Evolutionary conservation across 2,797 vertebrate species (phyloP).

Genomic region (Numenius phaeopus): DNA sequence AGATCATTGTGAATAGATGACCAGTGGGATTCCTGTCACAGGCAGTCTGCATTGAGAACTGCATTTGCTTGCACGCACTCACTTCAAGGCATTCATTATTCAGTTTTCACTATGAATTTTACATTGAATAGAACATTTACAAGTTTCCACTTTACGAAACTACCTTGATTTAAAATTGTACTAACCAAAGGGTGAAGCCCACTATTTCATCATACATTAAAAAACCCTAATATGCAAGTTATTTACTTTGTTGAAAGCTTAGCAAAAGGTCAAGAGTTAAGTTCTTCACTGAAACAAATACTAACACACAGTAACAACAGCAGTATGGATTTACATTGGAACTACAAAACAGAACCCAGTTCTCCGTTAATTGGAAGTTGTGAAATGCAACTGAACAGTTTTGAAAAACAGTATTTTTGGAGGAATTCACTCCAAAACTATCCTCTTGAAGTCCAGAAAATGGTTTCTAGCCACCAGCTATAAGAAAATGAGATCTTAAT

Average conservation of each 20-base stretch:
- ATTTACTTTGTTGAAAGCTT: neutral
- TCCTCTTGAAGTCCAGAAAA: neutral
- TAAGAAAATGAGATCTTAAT: neutral
- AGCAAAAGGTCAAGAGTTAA: neutral
- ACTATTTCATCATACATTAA: neutral
- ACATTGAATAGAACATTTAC: neutral
- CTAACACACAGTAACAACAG: neutral
- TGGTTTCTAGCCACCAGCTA: neutral
- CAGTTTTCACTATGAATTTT: neutral
- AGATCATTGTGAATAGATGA: neutral
- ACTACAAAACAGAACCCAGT: neutral
- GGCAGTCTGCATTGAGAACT: neutral
- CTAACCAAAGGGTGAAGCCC: neutral
- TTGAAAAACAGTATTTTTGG: neutral
- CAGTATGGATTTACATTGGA: fast-evolving
- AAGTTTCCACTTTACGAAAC: neutral
- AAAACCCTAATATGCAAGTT: neutral
- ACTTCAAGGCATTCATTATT: neutral
- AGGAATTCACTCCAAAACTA: neutral
- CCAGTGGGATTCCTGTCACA: neutral
- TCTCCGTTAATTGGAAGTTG: neutral
- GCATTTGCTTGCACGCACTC: neutral
- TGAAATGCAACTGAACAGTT: neutral
- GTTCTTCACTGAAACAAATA: neutral
- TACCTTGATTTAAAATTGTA: neutral